Evolutionary conservation across 2,888 invertebrate genomes (phyloP).

Genomic region (Schizaphis graminum): DNA sequence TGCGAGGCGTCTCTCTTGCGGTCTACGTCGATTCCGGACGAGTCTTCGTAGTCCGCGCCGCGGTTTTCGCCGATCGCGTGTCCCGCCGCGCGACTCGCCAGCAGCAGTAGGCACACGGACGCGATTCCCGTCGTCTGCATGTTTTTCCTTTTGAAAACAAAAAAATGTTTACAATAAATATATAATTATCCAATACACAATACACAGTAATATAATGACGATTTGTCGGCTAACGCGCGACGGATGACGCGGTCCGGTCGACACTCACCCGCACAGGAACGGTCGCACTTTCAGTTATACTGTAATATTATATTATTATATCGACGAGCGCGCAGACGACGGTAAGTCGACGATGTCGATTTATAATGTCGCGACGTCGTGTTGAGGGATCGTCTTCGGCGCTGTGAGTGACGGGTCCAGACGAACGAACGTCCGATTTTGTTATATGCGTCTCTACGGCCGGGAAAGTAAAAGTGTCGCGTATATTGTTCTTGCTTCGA

Average conservation of each 20-base stretch:
- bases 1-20: neutral
- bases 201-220: no score
- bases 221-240: neutral
- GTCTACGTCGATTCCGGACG: neutral
- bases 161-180: neutral
- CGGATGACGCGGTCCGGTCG: neutral
- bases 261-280: neutral
- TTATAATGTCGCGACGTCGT: no score
- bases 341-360: neutral
- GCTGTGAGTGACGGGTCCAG: neutral
- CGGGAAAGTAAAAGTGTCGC: slow-evolving; percentile 54
- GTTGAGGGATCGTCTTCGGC: neutral
- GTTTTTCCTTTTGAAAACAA: neutral
- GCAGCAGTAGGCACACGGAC: neutral
- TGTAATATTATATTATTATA: neutral
- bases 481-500: slow-evolving; percentile 49
- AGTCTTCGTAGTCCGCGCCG: neutral
- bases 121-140: neutral
- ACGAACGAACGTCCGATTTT: slow-evolving; percentile 27
- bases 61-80: slow-evolving; percentile 8
- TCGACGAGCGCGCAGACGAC: neutral
- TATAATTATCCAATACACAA: no score
- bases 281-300: no score
- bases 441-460: slow-evolving; percentile 36
- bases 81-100: neutral